Percentiles rank a stretch among this genome's conserved stretches.
phyloP scores from a whole-genome alignment of 2,113 vertebrate species.

The Cinclus mexicanus region DNA sequence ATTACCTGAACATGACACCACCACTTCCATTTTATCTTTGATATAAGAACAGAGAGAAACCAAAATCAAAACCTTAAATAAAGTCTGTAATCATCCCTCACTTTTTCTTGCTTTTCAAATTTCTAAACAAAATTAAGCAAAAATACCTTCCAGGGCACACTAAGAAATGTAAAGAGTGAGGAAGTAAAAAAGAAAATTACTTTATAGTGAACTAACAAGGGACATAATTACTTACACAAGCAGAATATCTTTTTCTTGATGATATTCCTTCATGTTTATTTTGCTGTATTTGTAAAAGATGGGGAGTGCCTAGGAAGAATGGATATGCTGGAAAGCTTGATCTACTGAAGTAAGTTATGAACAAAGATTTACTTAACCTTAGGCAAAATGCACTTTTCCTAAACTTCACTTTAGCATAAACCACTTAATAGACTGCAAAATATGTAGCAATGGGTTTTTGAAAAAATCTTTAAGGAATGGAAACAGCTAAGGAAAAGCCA shows the following conservation, averaged over 20 bases:
- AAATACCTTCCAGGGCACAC: constrained; percentile 67
- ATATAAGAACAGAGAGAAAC: constrained; percentile 88
- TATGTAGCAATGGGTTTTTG: not conserved
- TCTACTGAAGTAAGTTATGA: constrained; percentile 42
- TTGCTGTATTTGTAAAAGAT: constrained; percentile 21
- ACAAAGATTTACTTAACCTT: constrained; percentile 55
- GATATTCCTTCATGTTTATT: constrained; percentile 17
- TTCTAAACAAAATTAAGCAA: constrained; percentile 83
- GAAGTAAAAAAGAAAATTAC: not conserved
- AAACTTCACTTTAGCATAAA: constrained; percentile 50
- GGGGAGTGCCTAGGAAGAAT: not conserved
- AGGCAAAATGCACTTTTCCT: constrained; percentile 53
- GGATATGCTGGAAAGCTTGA: not conserved
- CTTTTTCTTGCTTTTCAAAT: constrained; percentile 79
- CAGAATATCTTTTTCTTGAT: constrained; percentile 22
- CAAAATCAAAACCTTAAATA: constrained; percentile 86
- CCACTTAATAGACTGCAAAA: constrained; percentile 27
- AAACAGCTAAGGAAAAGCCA: not conserved
- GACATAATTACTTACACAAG: constrained; percentile 59
- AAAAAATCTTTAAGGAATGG: not conserved
- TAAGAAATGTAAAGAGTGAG: constrained; percentile 21
- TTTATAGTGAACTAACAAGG: constrained; percentile 54
- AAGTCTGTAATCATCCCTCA: constrained; percentile 80
- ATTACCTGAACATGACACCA: constrained; percentile 85
- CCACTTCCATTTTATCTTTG: constrained; percentile 81